Evolutionary conservation across 2,888 invertebrate genomes (phyloP).

Genomic region (Orthosia gracilis): DNA sequence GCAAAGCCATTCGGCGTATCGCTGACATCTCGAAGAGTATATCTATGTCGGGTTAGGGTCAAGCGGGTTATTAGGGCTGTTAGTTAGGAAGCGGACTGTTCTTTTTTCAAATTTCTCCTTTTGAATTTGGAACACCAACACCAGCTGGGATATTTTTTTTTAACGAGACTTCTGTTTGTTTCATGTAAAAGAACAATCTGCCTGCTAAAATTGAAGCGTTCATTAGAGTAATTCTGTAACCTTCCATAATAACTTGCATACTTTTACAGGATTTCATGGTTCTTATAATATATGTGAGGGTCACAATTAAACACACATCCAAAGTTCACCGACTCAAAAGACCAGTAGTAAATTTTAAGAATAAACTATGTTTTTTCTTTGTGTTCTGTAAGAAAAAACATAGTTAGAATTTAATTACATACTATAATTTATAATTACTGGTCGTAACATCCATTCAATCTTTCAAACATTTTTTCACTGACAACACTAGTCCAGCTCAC

Average conservation of each 20-base stretch:
- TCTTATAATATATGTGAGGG: constrained; percentile 15
- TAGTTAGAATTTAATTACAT: background rate
- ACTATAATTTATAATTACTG: constrained; percentile 30
- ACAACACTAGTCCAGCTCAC: constrained; percentile 81
- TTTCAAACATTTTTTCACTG: constrained; percentile 52
- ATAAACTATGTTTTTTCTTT: constrained; percentile 28
- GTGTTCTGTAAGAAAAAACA: constrained; percentile 17
- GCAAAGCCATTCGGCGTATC: constrained; percentile 96
- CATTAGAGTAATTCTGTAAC: constrained; percentile 58
- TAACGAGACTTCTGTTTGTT: background rate
- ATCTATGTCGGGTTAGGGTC: constrained; percentile 92
- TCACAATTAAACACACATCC: constrained; percentile 18
- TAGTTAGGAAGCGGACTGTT: constrained; percentile 81
- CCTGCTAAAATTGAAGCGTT: constrained; percentile 62
- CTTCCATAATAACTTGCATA: constrained; percentile 56
- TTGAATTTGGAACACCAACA: background rate
- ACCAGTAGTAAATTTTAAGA: constrained; percentile 30
- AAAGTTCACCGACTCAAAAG: constrained; percentile 17
- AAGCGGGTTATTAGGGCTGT: constrained; percentile 90
- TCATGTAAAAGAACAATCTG: constrained; percentile 66
- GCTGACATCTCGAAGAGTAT: constrained; percentile 96
- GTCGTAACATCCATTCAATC: constrained; percentile 36
- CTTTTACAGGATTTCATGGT: constrained; percentile 14
- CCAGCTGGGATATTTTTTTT: background rate
- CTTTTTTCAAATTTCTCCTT: constrained; percentile 36